Evolutionary conservation across 2,113 vertebrate species (phyloP).

Genomic region (Odontesthes bonariensis): DNA sequence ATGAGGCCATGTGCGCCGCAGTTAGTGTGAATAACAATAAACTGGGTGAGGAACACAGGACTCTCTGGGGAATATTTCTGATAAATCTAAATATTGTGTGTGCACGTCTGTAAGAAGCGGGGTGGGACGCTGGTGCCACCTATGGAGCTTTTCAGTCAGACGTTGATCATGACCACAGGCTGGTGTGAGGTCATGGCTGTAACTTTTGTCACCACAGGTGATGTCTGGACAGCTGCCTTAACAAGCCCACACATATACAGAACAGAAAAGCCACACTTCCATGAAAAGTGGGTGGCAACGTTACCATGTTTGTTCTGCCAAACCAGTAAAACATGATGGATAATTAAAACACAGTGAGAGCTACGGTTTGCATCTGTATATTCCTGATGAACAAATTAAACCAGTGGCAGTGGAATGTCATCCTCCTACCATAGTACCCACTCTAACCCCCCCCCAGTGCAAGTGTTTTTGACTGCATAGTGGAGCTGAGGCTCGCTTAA

Average conservation of each 20-base stretch:
- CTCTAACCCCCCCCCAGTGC: background rate
- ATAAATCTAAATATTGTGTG: conserved; percentile 7
- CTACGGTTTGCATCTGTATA: background rate
- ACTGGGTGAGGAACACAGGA: conserved; percentile 3
- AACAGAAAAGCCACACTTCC: conserved; percentile 28
- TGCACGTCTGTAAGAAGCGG: background rate
- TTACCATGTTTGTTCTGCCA: background rate
- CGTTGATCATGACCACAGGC: conserved; percentile 2
- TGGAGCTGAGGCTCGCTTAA: conserved; percentile 51
- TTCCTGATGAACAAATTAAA: background rate
- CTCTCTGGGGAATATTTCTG: conserved; percentile 29
- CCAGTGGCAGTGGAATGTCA: background rate
- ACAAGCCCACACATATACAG: conserved; percentile 3
- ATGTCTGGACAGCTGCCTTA: conserved; percentile 51
- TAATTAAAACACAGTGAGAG: background rate
- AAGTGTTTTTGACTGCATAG: conserved; percentile 49
- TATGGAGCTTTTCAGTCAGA: conserved; percentile 14
- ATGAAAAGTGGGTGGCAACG: conserved; percentile 40
- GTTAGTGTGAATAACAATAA: conserved; percentile 41
- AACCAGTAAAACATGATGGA: background rate
- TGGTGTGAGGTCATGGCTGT: conserved; percentile 21
- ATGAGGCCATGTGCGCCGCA: conserved; percentile 15
- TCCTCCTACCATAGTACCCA: background rate
- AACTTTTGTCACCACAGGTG: conserved; percentile 53
- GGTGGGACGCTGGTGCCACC: conserved; percentile 20